Percentiles rank a stretch among this genome's conserved stretches.
phyloP scores from a whole-genome alignment of 2,888 invertebrate genomes.

The Embidobia sp. region DNA sequence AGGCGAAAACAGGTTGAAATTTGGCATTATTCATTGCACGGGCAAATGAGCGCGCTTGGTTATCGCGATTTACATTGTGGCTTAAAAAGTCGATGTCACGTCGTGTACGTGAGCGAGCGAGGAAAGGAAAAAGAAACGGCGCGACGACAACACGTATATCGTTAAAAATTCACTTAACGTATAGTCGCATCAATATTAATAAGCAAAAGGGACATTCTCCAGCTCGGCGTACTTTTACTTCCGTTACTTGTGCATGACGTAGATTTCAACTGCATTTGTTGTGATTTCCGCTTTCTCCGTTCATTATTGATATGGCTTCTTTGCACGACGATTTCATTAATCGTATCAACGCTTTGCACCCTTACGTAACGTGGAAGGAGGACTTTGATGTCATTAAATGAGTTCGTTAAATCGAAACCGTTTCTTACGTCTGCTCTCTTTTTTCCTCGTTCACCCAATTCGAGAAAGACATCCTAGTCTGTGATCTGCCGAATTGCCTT shows the following conservation, averaged over 20 bases:
- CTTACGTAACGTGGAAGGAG: too few relatives aligned
- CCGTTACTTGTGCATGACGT: conserved; percentile 59
- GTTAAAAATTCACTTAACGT: conserved; percentile 62
- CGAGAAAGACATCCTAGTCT: conserved; percentile 26
- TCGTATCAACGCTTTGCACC: too few relatives aligned
- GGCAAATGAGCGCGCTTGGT: conserved; percentile 6
- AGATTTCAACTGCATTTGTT: conserved; percentile 37
- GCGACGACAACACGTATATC: conserved; percentile 40
- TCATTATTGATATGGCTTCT: conserved; percentile 34
- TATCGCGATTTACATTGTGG: conserved; percentile 42
- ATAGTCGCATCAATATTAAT: conserved; percentile 63
- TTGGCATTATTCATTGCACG: conserved; percentile 33
- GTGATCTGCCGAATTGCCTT: conserved; percentile 20
- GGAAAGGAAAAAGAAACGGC: conserved; percentile 28
- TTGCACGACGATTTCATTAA: conserved; percentile 19
- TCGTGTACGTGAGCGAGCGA: conserved; percentile 54
- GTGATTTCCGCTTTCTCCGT: conserved; percentile 64
- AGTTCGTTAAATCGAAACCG: conserved; percentile 12
- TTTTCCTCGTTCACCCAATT: conserved; percentile 20
- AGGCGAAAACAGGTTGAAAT: too few relatives aligned
- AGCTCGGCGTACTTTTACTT: conserved; percentile 61
- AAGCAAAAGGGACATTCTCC: conserved; percentile 64
- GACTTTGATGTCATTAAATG: too few relatives aligned
- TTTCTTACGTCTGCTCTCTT: too few relatives aligned
- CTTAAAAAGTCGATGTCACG: conserved; percentile 56